phyloP scores from a whole-genome alignment of 2,113 vertebrate genomes.

The Garra rufa region DNA sequence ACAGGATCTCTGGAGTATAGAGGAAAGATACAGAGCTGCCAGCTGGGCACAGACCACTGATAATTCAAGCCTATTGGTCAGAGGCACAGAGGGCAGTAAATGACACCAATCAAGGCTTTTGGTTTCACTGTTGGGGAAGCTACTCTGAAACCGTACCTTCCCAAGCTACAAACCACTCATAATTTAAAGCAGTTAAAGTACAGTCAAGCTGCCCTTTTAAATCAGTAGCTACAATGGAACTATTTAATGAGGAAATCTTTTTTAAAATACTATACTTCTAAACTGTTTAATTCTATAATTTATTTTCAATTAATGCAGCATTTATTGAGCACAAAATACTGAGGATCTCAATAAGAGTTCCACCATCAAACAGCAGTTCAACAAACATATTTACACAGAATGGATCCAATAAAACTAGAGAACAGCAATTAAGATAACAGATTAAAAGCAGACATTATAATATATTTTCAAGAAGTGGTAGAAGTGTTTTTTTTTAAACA shows the following conservation, averaged over 20 bases:
- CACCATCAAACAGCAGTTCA: neutral
- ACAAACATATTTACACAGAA: neutral
- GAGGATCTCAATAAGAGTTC: neutral
- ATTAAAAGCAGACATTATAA: neutral
- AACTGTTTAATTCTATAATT: neutral
- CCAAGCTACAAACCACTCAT: slow-evolving; percentile 24
- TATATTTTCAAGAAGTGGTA: neutral
- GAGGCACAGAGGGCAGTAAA: slow-evolving; percentile 48
- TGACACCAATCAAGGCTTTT: slow-evolving; percentile 45
- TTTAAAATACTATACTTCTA: neutral
- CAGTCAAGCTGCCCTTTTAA: slow-evolving; percentile 23
- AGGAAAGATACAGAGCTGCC: slow-evolving; percentile 46
- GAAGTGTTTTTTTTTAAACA: neutral
- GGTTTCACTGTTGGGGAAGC: slow-evolving; percentile 38
- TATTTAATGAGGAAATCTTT: neutral
- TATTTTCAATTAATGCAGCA: neutral
- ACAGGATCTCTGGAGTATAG: slow-evolving; percentile 57
- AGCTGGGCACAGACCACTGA: slow-evolving; percentile 56
- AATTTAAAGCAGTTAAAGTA: slow-evolving; percentile 20
- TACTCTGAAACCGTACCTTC: slow-evolving; percentile 12
- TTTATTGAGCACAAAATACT: slow-evolving; percentile 1
- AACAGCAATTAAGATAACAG: neutral
- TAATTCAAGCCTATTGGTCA: slow-evolving; percentile 44
- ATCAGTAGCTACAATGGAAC: neutral
- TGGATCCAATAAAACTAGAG: neutral